Conservation (phyloP, 1,140 invertebrate species). For the Eurosta solidaginis region DNA sequence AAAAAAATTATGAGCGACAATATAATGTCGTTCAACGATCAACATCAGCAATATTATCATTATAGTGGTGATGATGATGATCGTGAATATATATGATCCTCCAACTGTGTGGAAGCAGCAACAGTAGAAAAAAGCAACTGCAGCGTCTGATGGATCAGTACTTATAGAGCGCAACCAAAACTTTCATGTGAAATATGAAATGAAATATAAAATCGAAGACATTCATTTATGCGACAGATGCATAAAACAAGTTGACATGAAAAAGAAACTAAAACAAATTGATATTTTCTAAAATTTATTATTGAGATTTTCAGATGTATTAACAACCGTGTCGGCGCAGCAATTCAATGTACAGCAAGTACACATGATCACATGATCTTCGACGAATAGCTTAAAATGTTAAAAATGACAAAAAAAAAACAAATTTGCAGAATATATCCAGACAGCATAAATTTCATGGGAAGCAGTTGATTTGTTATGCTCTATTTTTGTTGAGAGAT, state of each 20-base stretch:
- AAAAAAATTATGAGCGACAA: conserved; percentile 44
- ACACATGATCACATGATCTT: conserved; percentile 4
- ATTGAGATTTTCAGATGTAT: conserved; percentile 25
- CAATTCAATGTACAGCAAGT: background rate
- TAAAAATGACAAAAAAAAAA: too few relatives aligned
- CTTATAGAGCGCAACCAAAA: conserved; percentile 23
- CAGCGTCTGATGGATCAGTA: background rate
- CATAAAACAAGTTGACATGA: conserved; percentile 16
- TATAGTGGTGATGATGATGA: background rate
- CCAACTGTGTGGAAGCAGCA: background rate
- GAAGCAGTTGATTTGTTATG: conserved; percentile 13
- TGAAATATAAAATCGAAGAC: conserved; percentile 26
- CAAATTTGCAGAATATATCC: background rate
- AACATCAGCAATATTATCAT: conserved; percentile 26
- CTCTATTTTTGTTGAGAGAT: background rate
- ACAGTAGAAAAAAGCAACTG: too few relatives aligned
- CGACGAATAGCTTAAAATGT: background rate
- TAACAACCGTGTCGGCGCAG: conserved; percentile 23
- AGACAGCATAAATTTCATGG: conserved; percentile 26
- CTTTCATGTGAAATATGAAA: conserved; percentile 26
- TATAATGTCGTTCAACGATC: conserved; percentile 36
- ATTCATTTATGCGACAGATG: conserved; percentile 27
- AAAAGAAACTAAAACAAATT: background rate
- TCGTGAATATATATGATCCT: background rate
- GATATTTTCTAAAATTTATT: conserved; percentile 9